Conservation (phyloP, 2,797 vertebrate species). For the Falco columbarius region DNA sequence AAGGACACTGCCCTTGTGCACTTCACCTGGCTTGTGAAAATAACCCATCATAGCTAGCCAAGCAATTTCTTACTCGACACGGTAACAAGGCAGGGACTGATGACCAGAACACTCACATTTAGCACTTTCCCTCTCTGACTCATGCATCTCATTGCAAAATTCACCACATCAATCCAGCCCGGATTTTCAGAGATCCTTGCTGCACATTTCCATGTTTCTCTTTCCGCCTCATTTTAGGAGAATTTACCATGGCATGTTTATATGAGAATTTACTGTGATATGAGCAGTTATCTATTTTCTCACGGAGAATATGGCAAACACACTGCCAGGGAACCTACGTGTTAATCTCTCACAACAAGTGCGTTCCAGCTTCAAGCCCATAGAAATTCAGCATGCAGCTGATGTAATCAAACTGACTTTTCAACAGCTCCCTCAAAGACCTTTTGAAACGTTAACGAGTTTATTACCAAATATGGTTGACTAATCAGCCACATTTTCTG, state of each 20-base stretch:
- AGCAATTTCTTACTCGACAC: fast-evolving
- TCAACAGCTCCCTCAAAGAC: neutral
- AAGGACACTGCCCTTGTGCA: fast-evolving
- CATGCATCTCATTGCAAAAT: neutral
- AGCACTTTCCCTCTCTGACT: neutral
- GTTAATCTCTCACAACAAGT: neutral
- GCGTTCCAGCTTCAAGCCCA: neutral
- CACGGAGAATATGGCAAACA: neutral
- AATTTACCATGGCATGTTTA: too few species aligned
- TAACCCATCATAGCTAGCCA: fast-evolving
- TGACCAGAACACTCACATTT: fast-evolving
- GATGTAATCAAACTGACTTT: neutral
- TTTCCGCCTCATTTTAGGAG: neutral
- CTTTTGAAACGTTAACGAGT: neutral
- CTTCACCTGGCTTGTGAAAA: neutral
- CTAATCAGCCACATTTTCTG: neutral
- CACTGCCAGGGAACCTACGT: fast-evolving
- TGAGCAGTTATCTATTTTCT: neutral
- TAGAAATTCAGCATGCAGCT: neutral
- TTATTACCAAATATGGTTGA: neutral
- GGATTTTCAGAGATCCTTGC: neutral
- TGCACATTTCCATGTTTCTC: neutral
- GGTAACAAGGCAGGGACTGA: fast-evolving
- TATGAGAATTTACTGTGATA: too few species aligned
- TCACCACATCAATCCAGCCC: neutral